Evolutionary conservation across 1,140 invertebrate genomes (phyloP), one percentile per base, ranked within the genome.

Genomic region (Drosophila truncata): DNA sequence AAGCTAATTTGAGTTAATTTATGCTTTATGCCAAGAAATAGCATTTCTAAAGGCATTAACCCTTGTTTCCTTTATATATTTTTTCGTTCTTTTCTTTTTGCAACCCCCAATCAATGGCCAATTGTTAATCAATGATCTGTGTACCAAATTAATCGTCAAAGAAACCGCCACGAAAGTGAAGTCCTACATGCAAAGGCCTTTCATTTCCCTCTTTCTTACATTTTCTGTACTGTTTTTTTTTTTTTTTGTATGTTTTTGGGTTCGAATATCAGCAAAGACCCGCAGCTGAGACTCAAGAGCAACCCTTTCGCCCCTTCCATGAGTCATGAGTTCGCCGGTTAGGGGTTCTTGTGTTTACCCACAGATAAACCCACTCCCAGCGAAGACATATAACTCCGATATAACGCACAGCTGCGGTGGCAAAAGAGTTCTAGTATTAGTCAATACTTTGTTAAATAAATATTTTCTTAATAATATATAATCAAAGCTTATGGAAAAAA

Each of bases 51-150:
- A 14, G 27, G 20, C 4, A 39, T 54, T 10, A 55, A 37, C 62
- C 55, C 29, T 31, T 33, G 20, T 27, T 49, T 29, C 8, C 16
- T 8, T 16, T 9, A 1, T 20, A 23, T 23, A 16, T 25, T 16
- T 29, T 10, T 29, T 29, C 8, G 7, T 29, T 8, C 4, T 27
- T 10, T 16, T 11, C 13, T 29, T 16, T 29, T 27, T 35, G 16
- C 69, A 54, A 70, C 44, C 55, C 67, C 44, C 29, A 84, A 84
- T 84, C 82, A 84, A 81, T 78, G 70, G 61, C 57, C 82, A 85
- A 85, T 84, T 85, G 73, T 81, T 85, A 83, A 80, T 75, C 82
- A 84, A 84, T 84, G 82, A 85, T 77, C 82, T 73, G 80, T 69
- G 49, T 23, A 54, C 69, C 35, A 82, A 82, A 83, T 78, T 82